phyloP scores from a whole-genome alignment of 2,888 invertebrate genomes.

The Deroplatys truncata region DNA sequence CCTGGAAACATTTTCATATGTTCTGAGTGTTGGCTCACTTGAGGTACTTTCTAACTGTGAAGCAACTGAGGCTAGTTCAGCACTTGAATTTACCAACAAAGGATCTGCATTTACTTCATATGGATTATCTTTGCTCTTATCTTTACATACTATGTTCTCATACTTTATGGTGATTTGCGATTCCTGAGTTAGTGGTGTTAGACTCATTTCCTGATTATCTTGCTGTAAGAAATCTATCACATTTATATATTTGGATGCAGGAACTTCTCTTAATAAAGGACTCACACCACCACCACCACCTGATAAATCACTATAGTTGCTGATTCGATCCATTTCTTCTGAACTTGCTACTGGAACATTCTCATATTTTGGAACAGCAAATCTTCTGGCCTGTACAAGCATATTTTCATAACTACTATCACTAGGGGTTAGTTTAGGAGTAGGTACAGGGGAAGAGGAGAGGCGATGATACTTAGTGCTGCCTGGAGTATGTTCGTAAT shows the following conservation, averaged over 20 bases:
- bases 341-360: not conserved
- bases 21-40: not conserved
- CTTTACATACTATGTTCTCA: constrained; percentile 22
- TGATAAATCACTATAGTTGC: not conserved
- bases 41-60: too few relatives aligned
- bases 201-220: not conserved
- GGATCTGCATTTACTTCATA: too few relatives aligned
- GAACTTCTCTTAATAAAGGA: not conserved
- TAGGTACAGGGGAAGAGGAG: constrained; percentile 13
- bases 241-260: not conserved
- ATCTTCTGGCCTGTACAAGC: not conserved
- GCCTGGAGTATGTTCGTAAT: constrained; percentile 22
- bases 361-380: not conserved
- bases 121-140: not conserved
- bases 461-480: constrained; percentile 13
- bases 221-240: not conserved
- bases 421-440: constrained; percentile 11
- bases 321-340: not conserved
- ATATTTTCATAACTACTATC: constrained; percentile 8
- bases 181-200: constrained; percentile 8
- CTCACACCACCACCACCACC: not conserved
- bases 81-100: too few relatives aligned
- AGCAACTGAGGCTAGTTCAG: not conserved
- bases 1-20: not conserved
- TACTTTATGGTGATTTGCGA: constrained; percentile 22